Evolutionary conservation across 1,140 invertebrate species (phyloP).

Genomic region (Cydia splendana): DNA sequence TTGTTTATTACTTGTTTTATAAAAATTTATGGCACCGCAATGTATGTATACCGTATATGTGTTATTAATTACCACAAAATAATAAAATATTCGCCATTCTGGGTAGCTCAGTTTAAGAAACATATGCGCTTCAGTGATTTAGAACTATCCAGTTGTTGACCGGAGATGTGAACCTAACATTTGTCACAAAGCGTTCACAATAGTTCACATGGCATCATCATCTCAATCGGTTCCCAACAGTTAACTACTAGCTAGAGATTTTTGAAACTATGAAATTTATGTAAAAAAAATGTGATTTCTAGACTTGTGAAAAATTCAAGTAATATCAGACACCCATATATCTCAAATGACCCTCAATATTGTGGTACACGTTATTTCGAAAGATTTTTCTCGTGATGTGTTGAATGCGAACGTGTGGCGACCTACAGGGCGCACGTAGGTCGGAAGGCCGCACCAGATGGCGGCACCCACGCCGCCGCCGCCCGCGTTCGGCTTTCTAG

Average conservation of each 20-base stretch:
- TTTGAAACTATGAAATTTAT: no score
- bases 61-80: background rate
- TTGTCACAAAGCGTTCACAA: no score
- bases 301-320: background rate
- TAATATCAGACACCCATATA: background rate
- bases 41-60: background rate
- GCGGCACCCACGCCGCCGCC: conserved; percentile 39
- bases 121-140: no score
- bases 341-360: background rate
- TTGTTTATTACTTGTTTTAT: conserved; percentile 9
- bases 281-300: no score
- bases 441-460: conserved; percentile 50
- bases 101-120: no score
- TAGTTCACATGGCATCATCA: no score
- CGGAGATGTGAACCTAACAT: no score
- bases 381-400: conserved; percentile 36
- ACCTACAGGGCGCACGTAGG: conserved; percentile 44
- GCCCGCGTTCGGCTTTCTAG: conserved; percentile 41
- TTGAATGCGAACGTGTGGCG: conserved; percentile 12
- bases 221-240: no score
- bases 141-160: no score
- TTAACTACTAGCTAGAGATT: no score
- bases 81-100: no score
- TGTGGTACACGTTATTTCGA: background rate
- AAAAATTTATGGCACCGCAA: background rate